A percentile compares a stretch with the other conserved stretches of the same genome.
Evolutionary conservation across 2,888 invertebrate species (phyloP).

Genomic region (Electrophaes corylata): DNA sequence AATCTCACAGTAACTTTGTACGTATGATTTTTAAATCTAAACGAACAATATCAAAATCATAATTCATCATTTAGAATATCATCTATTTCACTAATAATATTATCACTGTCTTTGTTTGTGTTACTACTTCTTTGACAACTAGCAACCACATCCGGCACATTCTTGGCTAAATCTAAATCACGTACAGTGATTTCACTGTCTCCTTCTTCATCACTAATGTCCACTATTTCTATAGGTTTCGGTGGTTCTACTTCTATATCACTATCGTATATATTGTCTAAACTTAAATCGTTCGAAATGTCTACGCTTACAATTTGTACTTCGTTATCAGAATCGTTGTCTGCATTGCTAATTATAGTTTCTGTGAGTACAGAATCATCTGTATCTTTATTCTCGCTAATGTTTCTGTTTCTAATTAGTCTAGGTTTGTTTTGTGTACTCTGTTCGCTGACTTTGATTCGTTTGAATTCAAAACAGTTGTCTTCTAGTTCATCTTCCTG

Average conservation of each 20-base stretch:
- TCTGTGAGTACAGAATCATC: conserved; percentile 35
- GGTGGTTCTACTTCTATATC: conserved; percentile 67
- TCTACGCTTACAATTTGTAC: conserved; percentile 72
- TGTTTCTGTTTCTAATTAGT: conserved; percentile 64
- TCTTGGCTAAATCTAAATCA: conserved; percentile 56
- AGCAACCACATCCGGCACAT: conserved; percentile 76
- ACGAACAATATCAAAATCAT: conserved; percentile 50
- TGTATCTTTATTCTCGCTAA: conserved; percentile 50
- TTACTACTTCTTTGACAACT: conserved; percentile 66
- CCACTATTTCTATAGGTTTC: conserved; percentile 65
- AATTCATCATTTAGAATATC: conserved; percentile 47
- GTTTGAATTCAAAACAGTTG: conserved; percentile 73
- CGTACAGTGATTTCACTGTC: conserved; percentile 54
- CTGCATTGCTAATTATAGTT: conserved; percentile 53
- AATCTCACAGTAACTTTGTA: conserved; percentile 26
- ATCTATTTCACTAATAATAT: background rate
- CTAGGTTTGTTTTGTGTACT: conserved; percentile 61
- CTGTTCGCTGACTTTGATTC: conserved; percentile 65
- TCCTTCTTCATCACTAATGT: conserved; percentile 65
- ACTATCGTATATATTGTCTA: conserved; percentile 55
- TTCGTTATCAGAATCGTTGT: conserved; percentile 70
- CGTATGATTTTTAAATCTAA: conserved; percentile 7
- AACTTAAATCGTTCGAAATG: conserved; percentile 50
- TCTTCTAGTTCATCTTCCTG: conserved; percentile 71
- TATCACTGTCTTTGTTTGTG: conserved; percentile 39